These are phyloP conservation scores for Hiodon tergisus DNA, from an alignment of 2,113 vertebrate species.

Conservation along the genomic window DNA sequence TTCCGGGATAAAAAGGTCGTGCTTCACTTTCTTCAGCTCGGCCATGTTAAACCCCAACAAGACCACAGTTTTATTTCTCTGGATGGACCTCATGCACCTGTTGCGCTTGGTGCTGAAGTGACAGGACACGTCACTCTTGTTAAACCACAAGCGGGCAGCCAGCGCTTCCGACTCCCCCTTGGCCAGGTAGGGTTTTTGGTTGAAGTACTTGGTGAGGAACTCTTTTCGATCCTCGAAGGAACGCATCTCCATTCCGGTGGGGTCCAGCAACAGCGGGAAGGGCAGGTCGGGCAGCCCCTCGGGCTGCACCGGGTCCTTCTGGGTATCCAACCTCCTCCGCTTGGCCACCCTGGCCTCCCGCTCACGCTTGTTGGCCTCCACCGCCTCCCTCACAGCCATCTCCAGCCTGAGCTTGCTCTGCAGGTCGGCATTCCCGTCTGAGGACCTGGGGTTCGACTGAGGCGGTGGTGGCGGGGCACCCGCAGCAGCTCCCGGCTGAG, in stretches of 20 bases:
- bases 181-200: constrained; percentile 76
- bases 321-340: constrained; percentile 61
- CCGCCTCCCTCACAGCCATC: constrained; percentile 51
- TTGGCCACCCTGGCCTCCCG: constrained; percentile 60
- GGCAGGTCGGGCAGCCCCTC: constrained; percentile 40
- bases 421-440: constrained; percentile 36
- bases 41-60: constrained; percentile 89
- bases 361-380: constrained; percentile 58
- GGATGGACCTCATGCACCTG: constrained; percentile 78
- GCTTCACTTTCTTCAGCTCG: constrained; percentile 77
- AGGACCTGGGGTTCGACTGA: background rate
- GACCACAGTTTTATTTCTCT: constrained; percentile 62
- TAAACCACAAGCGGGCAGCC: constrained; percentile 63
- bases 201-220: constrained; percentile 85
- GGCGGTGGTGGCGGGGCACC: constrained; percentile 43
- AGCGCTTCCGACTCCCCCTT: constrained; percentile 77
- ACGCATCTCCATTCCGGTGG: constrained; percentile 56
- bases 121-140: constrained; percentile 75
- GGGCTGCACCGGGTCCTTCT: constrained; percentile 43
- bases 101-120: constrained; percentile 78
- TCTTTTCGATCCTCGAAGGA: constrained; percentile 72
- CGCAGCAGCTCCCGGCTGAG: constrained; percentile 24
- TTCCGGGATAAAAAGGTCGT: constrained; percentile 65
- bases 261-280: constrained; percentile 69
- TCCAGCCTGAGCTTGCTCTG: constrained; percentile 61